Evolutionary conservation across 2,888 invertebrate species (phyloP), one percentile per base, ranked within the genome.

Genomic region (Protula sp.): DNA sequence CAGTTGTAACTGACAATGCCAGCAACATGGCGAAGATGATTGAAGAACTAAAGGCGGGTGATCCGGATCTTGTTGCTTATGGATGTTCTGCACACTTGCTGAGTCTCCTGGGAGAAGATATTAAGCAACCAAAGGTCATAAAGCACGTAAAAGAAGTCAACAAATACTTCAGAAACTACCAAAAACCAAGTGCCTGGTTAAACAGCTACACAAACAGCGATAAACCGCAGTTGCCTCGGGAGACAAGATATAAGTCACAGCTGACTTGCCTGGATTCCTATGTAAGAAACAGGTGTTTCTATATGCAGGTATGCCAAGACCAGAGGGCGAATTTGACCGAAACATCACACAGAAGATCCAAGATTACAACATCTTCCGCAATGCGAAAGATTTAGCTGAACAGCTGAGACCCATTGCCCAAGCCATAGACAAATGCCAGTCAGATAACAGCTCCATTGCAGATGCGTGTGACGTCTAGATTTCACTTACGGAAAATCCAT

Each of bases 1-100:
- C 54, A 22, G 26, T 54, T 22, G 30, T 30, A 5, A 54, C 54
- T 9, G 54, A 54, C 24, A 54, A 54, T 54, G 54, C 54, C 5
- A 28, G n/a, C 9, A 31, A 54, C 26, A 14, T 28, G 26, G 53
- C n/a, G n/a, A 38, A 38, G 9, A 38, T 38, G 38, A 9, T 9
- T 14, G 19, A 38, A 19, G 38, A 38, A 19, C 38, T 38, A 38
- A 19, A 38, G 38, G 38, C 9, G 9, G 38, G 19, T 38, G 38
- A 38, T 38, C 38, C 38, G 19, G 9, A 9, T 14, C 38, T 38
- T 9, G 19, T 19, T 38, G 38, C 19, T 9, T 38, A 38, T 38
- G 38, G 38, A 14, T 38, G 38, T 19, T 19, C 19, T 38, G 9
- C 38, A 14, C 38, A 38, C 38, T 38, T 9, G 38, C 19, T 38